Evolutionary conservation across 2,888 invertebrate genomes (phyloP).

Genomic region (Pammene fasciana): DNA sequence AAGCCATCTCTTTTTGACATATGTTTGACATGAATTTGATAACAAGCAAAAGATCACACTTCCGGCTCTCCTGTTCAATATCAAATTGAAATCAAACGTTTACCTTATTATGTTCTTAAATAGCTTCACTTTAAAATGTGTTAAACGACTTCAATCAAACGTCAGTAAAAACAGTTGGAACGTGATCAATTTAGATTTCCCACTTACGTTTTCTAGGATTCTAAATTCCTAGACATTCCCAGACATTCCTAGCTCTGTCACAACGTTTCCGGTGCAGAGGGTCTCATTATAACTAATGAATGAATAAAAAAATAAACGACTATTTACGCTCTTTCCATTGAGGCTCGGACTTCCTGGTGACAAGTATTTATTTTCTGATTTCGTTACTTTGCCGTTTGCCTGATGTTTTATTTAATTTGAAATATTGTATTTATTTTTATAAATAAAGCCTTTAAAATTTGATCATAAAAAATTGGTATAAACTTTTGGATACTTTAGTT

Average conservation of each 20-base stretch:
- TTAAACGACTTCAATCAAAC: not conserved
- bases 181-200: conserved; percentile 26
- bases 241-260: conserved; percentile 18
- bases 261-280: conserved; percentile 24
- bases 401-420: not conserved
- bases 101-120: too few relatives aligned
- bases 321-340: conserved; percentile 11
- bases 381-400: not conserved
- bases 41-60: too few relatives aligned
- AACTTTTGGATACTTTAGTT: too few relatives aligned
- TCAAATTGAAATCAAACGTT: too few relatives aligned
- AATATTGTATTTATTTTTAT: not conserved
- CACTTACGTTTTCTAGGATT: conserved; percentile 16
- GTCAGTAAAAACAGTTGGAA: conserved; percentile 6
- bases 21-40: too few relatives aligned
- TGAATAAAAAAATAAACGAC: conserved; percentile 23
- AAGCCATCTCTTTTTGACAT: too few relatives aligned
- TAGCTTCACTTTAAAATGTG: too few relatives aligned
- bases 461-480: too few relatives aligned
- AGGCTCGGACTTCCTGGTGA: conserved; percentile 1
- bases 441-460: too few relatives aligned
- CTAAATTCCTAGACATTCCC: conserved; percentile 20
- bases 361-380: not conserved
- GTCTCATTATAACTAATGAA: conserved; percentile 31
- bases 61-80: too few relatives aligned